These are phyloP conservation scores for Varanus komodoensis DNA, from an alignment of 2,113 vertebrate genomes.

Conservation along the genomic window DNA sequence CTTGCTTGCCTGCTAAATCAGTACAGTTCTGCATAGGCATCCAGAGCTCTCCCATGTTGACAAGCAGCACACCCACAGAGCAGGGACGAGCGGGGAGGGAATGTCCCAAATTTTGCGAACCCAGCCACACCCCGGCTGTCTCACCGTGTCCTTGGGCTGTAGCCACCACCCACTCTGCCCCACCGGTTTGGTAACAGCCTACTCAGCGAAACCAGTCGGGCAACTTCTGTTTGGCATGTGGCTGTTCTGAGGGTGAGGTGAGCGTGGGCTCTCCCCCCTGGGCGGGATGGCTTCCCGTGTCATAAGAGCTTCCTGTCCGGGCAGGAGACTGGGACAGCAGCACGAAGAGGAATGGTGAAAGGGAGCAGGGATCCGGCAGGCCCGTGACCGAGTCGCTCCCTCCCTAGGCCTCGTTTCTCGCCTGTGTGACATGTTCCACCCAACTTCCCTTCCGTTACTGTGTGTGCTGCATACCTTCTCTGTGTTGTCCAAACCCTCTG, in stretches of 20 bases:
- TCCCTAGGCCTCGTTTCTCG: conserved; percentile 53
- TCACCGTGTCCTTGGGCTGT: conserved; percentile 10
- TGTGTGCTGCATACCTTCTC: background rate
- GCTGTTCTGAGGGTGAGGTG: conserved; percentile 2
- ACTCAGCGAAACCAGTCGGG: conserved; percentile 19
- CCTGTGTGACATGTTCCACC: background rate
- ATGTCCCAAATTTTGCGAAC: background rate
- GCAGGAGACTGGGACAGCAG: background rate
- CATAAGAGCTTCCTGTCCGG: conserved; percentile 44
- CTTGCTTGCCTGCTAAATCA: background rate
- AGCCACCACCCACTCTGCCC: conserved; percentile 22
- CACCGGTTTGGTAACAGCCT: conserved; percentile 37
- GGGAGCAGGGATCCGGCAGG: background rate
- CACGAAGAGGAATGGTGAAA: conserved; percentile 43
- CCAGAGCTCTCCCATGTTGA: background rate
- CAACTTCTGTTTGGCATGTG: conserved; percentile 34
- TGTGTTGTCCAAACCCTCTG: background rate
- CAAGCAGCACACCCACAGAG: conserved; percentile 19
- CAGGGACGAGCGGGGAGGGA: conserved; percentile 23
- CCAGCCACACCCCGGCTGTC: conserved; percentile 28
- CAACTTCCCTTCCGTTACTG: background rate
- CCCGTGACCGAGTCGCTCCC: conserved; percentile 50
- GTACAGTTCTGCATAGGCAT: background rate
- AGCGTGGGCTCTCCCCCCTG: conserved; percentile 28
- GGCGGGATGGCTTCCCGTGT: conserved; percentile 6